A percentile compares a stretch with the other conserved stretches of the same genome.
phyloP scores from a whole-genome alignment of 2,888 invertebrate genomes.

The Caenorhabditis sp. region DNA sequence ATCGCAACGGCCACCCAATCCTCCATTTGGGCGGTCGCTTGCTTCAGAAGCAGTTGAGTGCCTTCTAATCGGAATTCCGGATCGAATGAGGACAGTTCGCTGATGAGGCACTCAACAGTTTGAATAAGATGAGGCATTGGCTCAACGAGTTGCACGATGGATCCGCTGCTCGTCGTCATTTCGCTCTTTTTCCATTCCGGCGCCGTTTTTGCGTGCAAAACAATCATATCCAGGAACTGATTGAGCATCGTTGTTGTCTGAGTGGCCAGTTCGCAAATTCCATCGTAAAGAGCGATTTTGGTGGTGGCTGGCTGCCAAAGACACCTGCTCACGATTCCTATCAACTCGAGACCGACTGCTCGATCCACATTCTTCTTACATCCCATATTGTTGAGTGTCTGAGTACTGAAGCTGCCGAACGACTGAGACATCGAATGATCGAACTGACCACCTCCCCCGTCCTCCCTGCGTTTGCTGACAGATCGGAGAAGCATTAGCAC shows the following conservation, averaged over 20 bases:
- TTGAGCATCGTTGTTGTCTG: constrained; percentile 53
- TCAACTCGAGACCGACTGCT: constrained; percentile 55
- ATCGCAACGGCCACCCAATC: constrained; percentile 53
- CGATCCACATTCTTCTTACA: constrained; percentile 53
- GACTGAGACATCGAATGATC: constrained; percentile 62
- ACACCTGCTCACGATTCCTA: constrained; percentile 58
- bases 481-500: constrained; percentile 55
- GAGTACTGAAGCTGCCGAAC: constrained; percentile 64
- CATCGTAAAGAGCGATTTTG: constrained; percentile 56
- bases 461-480: constrained; percentile 55
- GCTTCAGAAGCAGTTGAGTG: constrained; percentile 37
- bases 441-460: constrained; percentile 52
- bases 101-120: constrained; percentile 55
- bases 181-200: constrained; percentile 52
- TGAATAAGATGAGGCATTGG: constrained; percentile 62
- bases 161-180: constrained; percentile 33
- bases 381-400: constrained; percentile 55
- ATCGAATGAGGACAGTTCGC: constrained; percentile 45
- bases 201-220: constrained; percentile 39
- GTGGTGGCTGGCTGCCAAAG: constrained; percentile 57
- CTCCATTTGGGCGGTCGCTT: constrained; percentile 35
- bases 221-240: constrained; percentile 61
- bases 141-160: constrained; percentile 42
- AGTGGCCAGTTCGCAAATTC: constrained; percentile 56
- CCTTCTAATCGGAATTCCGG: constrained; percentile 36